These are phyloP conservation scores for Halocaridina rubra DNA, from an alignment of 2,888 invertebrate species.

Conservation along the genomic window DNA sequence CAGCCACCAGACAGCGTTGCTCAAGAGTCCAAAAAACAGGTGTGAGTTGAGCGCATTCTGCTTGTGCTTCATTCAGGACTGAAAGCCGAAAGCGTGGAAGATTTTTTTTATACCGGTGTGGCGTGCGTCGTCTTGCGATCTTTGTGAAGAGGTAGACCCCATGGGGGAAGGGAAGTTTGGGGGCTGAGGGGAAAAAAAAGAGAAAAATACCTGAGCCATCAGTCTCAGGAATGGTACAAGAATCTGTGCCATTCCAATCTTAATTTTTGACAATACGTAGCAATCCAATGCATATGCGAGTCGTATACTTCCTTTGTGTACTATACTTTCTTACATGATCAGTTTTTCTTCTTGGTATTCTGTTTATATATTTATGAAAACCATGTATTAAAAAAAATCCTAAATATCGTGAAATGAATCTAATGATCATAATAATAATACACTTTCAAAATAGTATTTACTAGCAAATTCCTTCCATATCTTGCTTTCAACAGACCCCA, in stretches of 20 bases:
- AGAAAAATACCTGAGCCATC: slow-evolving; percentile 50
- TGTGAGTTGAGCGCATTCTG: slow-evolving; percentile 37
- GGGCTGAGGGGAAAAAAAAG: slow-evolving; percentile 58
- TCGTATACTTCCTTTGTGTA: too few species aligned
- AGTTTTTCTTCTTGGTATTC: too few species aligned
- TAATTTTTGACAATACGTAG: too few species aligned
- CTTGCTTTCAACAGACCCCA: too few species aligned
- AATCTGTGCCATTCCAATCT: slow-evolving; percentile 22
- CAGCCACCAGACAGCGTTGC: slow-evolving; percentile 43
- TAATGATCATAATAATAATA: too few species aligned
- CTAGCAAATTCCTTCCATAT: too few species aligned
- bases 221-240: slow-evolving; percentile 29
- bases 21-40: slow-evolving; percentile 35
- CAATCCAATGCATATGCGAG: too few species aligned
- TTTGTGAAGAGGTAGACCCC: slow-evolving; percentile 56
- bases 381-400: too few species aligned
- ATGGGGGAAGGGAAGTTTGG: slow-evolving; percentile 62
- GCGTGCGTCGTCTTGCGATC: slow-evolving; percentile 60
- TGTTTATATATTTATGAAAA: too few species aligned
- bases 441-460: too few species aligned
- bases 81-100: slow-evolving; percentile 86
- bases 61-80: slow-evolving; percentile 71
- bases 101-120: slow-evolving; percentile 73
- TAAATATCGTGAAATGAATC: too few species aligned
- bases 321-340: too few species aligned